Base-by-base conservation (phyloP, 2,797 vertebrate genomes). In the Sebastes melanostomus region DNA sequence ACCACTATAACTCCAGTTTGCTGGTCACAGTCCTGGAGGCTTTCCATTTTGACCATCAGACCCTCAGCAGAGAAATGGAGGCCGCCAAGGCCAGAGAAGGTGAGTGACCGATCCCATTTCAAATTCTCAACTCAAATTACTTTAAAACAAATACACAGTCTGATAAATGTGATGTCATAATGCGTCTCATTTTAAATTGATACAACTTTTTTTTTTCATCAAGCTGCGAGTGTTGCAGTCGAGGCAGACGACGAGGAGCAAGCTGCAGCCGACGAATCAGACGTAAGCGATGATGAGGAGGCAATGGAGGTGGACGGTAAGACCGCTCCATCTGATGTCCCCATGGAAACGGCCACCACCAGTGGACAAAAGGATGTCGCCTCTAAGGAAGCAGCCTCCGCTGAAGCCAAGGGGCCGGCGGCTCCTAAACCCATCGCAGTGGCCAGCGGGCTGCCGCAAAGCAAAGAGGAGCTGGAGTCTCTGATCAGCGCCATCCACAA, bases 11-110 rank as follows among this genome's bases (percentile, higher is more conserved):
- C 78, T 67, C 10, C 91, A 99, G 98, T 91, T 94, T 99, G 88
- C 93, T 99, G 73, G 95, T 99, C 81, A 97, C 93, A 0, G 97
- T 98, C 60, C 92, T 99, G 77, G 98, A 99, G 72, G 97, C 98
- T 6, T 99, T 99, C 87, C 98, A 98, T 83, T 99, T 99, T 32
- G 98, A 99, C 92, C 90, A 96, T 29, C 82, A 95, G 85, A 99
- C 96, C 0, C 96, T 99, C 84, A 95, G 94, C 93, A 97, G 96
- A 88, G 97, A 97, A 87, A 97, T 99, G 85, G 84, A 96, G 79
- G 96, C 94, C 4, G 89, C 95, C 88, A 95, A 96, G 78, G 94
- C 77, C 82, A 95, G 90, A 90, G 96, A 94, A 66, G 94, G 98
- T 99, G 81, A 94, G 94, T 36, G 5, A 52, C 32, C 8, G 3